phyloP scores from a whole-genome alignment of 1,140 invertebrate genomes.

The Lepidurus apus region DNA sequence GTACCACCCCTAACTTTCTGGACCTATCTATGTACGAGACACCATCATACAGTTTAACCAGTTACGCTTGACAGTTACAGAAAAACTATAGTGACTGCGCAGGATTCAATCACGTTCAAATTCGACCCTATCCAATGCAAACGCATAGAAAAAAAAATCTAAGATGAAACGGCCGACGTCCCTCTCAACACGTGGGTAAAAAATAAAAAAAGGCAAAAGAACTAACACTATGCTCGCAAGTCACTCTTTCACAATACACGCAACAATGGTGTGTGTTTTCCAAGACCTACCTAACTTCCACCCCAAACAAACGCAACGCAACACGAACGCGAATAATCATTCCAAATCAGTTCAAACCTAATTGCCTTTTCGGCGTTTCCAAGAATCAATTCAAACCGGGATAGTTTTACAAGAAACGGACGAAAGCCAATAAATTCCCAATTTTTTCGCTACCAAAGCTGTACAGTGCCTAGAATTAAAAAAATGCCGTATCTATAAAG shows the following conservation, averaged over 20 bases:
- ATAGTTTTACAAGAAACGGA: not conserved
- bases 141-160: not conserved
- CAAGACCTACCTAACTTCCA: conserved; percentile 1
- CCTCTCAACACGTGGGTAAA: not conserved
- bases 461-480: not conserved
- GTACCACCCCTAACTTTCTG: not conserved
- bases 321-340: not conserved
- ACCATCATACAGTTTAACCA: not conserved
- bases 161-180: not conserved
- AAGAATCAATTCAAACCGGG: not conserved
- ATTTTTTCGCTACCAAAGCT: not conserved
- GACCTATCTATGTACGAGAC: conserved; percentile 17
- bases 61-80: not conserved
- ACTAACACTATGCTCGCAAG: not conserved
- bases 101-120: conserved; percentile 3
- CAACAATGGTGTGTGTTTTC: not conserved
- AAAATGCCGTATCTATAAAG: not conserved
- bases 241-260: conserved; percentile 1
- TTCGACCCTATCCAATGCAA: not conserved
- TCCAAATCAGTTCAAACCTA: not conserved
- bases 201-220: not conserved
- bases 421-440: not conserved
- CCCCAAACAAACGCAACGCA: conserved; percentile 1
- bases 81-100: not conserved
- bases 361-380: not conserved